A percentile compares a stretch with the other conserved stretches of the same genome.
Evolutionary conservation across 1,140 invertebrate species (phyloP).

Genomic region (Temnothorax curvispinosus): DNA sequence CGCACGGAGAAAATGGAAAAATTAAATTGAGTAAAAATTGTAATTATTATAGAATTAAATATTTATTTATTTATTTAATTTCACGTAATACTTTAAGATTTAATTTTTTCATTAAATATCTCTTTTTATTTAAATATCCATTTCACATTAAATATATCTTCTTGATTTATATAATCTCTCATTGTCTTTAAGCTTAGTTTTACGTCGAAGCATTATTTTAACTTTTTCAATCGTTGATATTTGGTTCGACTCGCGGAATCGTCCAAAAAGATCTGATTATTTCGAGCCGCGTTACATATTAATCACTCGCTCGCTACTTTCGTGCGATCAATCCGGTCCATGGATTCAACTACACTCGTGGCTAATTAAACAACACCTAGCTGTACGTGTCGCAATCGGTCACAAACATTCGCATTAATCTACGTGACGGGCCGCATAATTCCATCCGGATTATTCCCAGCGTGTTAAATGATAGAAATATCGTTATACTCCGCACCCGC

Average conservation of each 20-base stretch:
- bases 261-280: constrained; percentile 13
- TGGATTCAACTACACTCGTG: neutral
- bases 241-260: neutral
- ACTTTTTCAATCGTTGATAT: constrained; percentile 15
- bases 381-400: constrained; percentile 25
- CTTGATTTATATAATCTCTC: neutral
- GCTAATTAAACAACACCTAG: constrained; percentile 52
- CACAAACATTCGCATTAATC: constrained; percentile 51
- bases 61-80: neutral
- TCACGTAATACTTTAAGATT: neutral
- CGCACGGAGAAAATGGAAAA: neutral
- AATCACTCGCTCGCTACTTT: constrained; percentile 36
- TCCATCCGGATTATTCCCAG: constrained; percentile 46
- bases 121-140: no score
- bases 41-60: neutral
- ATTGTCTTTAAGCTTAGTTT: neutral
- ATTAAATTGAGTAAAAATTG: neutral
- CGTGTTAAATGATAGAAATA: constrained; percentile 56
- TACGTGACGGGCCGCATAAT: constrained; percentile 52
- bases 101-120: neutral
- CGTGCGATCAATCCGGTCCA: constrained; percentile 6
- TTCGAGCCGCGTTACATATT: constrained; percentile 20
- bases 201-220: neutral
- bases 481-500: neutral
- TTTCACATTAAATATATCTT: neutral